Conservation (phyloP, 2,797 vertebrate species). For the Acanthornis magna region DNA sequence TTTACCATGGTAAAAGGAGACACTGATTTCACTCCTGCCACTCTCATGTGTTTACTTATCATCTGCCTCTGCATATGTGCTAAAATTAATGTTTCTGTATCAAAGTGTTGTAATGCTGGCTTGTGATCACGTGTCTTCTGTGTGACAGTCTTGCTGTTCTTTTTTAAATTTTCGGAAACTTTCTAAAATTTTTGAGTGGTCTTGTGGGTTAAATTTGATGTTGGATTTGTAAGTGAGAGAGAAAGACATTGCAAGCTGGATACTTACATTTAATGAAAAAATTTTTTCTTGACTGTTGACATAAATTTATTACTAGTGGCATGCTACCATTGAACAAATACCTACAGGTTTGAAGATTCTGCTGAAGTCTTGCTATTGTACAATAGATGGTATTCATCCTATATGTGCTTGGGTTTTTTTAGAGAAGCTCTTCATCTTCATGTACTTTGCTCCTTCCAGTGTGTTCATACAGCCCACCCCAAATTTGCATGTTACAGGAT, state of each 20-base stretch:
- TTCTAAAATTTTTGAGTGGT: neutral
- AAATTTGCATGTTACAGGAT: neutral
- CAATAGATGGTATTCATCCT: neutral
- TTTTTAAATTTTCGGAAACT: neutral
- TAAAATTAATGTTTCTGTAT: neutral
- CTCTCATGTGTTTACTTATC: neutral
- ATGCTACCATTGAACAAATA: neutral
- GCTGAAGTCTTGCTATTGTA: neutral
- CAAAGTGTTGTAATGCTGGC: neutral
- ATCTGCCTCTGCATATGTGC: neutral
- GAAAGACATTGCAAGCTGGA: neutral
- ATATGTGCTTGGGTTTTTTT: neutral
- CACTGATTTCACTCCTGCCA: neutral
- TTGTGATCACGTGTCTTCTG: fast-evolving
- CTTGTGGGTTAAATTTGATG: neutral
- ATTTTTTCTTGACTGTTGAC: neutral
- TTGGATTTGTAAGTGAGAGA: neutral
- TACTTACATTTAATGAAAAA: neutral
- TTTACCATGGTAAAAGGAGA: neutral
- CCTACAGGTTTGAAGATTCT: neutral
- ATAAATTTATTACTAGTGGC: neutral
- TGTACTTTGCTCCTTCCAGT: neutral
- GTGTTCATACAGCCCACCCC: neutral
- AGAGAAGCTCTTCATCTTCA: neutral
- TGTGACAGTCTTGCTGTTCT: neutral